Percentiles rank a stretch among this genome's conserved stretches.
Conservation (phyloP, 2,113 vertebrate genomes). For the Murina feae region DNA sequence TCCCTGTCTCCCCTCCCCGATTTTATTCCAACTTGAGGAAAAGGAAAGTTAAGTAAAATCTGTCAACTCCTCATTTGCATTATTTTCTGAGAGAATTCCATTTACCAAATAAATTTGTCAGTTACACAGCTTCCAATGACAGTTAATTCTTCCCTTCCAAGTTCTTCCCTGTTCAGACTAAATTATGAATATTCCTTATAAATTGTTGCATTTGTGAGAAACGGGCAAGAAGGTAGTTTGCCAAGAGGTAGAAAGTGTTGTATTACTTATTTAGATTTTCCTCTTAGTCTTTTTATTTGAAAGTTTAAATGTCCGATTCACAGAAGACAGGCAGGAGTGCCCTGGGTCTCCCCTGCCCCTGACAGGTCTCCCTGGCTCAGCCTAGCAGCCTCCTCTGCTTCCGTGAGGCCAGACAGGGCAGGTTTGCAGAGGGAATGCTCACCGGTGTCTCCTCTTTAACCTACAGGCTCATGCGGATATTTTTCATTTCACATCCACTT, state of each 20-base stretch:
- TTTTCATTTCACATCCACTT: not conserved
- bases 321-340: not conserved
- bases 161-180: not conserved
- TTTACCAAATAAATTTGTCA: constrained; percentile 18
- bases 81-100: constrained; percentile 7
- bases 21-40: constrained; percentile 26
- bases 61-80: not conserved
- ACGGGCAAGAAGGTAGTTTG: not conserved
- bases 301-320: not conserved
- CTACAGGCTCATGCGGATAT: rapidly evolving
- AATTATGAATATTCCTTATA: not conserved
- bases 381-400: not conserved
- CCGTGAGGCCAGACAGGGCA: rapidly evolving
- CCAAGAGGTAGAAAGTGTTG: not conserved
- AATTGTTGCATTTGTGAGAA: not conserved
- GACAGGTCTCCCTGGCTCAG: rapidly evolving
- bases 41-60: not conserved
- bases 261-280: not conserved
- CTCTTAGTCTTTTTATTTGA: not conserved
- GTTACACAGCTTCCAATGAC: not conserved
- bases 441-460: not conserved
- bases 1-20: not conserved
- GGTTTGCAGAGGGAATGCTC: not conserved
- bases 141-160: not conserved
- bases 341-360: not conserved